These are phyloP conservation scores for Procambarus clarkii DNA, from an alignment of 1,140 invertebrate genomes.

Conservation along the genomic window DNA sequence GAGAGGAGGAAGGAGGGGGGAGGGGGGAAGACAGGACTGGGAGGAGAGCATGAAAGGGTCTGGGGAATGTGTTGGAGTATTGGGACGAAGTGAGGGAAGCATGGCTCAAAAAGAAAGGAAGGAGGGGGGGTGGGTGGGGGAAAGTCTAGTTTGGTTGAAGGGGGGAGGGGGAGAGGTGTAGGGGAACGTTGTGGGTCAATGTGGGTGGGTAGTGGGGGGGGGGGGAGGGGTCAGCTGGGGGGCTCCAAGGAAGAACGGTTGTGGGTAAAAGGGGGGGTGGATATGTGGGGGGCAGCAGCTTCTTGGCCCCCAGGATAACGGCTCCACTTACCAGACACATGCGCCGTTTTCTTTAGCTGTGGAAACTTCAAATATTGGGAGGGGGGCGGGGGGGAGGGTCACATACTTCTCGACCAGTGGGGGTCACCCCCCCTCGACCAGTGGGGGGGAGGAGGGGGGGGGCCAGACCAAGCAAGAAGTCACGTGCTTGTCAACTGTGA, in stretches of 20 bases:
- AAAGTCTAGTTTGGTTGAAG: not conserved
- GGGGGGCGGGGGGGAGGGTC: too few species aligned
- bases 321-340: not conserved
- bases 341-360: not conserved
- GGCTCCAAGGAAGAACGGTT: not conserved
- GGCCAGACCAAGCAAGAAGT: too few species aligned
- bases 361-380: not conserved
- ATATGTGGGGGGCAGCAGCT: not conserved
- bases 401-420: too few species aligned
- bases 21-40: not conserved
- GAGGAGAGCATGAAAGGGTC: not conserved
- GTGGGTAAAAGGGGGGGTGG: not conserved
- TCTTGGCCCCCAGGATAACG: not conserved
- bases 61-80: not conserved
- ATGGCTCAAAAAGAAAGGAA: not conserved
- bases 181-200: not conserved
- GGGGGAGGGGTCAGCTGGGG: not conserved
- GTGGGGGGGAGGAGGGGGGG: too few species aligned
- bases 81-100: not conserved
- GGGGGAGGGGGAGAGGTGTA: not conserved
- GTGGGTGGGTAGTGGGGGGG: not conserved
- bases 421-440: too few species aligned
- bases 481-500: too few species aligned
- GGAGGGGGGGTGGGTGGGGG: not conserved
- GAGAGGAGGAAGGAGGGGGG: not conserved